Evolutionary conservation across 2,888 invertebrate genomes (phyloP), one percentile per base, ranked within the genome.

Genomic region (Agonum fuliginosum): DNA sequence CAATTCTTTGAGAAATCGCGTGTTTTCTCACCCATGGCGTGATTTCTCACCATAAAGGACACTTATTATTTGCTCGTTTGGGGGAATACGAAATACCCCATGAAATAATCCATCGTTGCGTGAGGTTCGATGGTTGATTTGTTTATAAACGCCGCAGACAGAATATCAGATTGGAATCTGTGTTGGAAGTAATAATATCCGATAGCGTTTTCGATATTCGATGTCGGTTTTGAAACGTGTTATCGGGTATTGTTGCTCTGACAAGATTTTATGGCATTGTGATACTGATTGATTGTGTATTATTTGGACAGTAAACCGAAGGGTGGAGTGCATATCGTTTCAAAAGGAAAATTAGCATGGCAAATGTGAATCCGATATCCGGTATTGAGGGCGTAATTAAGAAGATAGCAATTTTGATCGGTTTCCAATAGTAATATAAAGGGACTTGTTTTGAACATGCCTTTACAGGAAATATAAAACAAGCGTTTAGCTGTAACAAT

Each of bases 21-120:
- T n/a, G n/a, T n/a, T n/a, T n/a, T n/a, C n/a, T n/a, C n/a, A n/a
- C n/a, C n/a, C 4, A 8, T 54, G 54, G 54, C 54, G 54, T 54
- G 54, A 22, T 54, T 54, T 54, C 54, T 54, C 54, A 54, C 54
- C 54, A 54, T 54, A 22, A 22, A 6, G 22, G 54, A 54, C 54
- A 54, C 54, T 54, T 54, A 54, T 54, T 54, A 54, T 54, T 54
- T 54, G 54, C 54, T 54, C 54, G 54, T 54, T 54, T 54, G 54
- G 24, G 22, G 24, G 37, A n/a, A n/a, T n/a, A n/a, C n/a, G n/a
- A n/a, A n/a, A n/a, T n/a, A n/a, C n/a, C 43, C 12, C 5, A 14
- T 43, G 43, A 1, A n/a, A n/a, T 37, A n/a, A 37, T n/a, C 8
- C 10, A n/a, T n/a, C 14, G 43, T 43, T 43, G 43, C 43, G 43